Conservation (phyloP, 2,113 vertebrate species). For the Chascanopsetta lugubris region DNA sequence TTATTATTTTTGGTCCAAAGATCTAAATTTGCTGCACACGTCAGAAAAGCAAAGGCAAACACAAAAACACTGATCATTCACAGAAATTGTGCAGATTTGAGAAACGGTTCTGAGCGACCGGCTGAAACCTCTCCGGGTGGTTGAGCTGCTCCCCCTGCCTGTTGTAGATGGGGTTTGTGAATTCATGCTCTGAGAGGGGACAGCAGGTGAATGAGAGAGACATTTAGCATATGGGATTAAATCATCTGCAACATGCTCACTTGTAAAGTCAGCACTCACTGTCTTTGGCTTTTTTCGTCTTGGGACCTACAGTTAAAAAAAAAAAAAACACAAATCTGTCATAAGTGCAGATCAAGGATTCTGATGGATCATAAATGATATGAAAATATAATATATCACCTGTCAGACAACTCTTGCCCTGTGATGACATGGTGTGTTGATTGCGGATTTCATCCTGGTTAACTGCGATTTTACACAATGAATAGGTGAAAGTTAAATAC, state of each 20-base stretch:
- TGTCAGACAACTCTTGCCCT: neutral
- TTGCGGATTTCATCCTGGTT: constrained; percentile 55
- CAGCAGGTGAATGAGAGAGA: constrained; percentile 1
- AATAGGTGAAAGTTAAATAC: too few species aligned
- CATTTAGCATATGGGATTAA: neutral
- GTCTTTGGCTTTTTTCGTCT: constrained; percentile 41
- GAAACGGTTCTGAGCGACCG: too few species aligned
- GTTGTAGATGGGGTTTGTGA: constrained; percentile 76
- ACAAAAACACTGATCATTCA: neutral
- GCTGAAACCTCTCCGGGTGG: neutral
- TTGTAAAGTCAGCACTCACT: constrained; percentile 51
- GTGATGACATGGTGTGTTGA: constrained; percentile 20
- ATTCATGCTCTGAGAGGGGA: constrained; percentile 50
- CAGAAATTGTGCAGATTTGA: neutral
- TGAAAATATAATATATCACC: constrained; percentile 41
- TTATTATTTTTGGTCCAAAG: neutral
- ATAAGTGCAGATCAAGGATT: neutral
- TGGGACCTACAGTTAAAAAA: constrained; percentile 8
- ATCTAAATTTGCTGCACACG: neutral
- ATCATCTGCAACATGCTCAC: neutral
- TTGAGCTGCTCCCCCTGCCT: constrained; percentile 36
- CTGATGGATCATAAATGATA: neutral
- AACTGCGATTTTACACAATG: too few species aligned
- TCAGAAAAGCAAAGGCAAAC: neutral
- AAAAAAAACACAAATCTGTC: neutral